A percentile compares a stretch with the other conserved stretches of the same genome.
Conservation (phyloP, 2,113 vertebrate species). For the Mesitornis unicolor region DNA sequence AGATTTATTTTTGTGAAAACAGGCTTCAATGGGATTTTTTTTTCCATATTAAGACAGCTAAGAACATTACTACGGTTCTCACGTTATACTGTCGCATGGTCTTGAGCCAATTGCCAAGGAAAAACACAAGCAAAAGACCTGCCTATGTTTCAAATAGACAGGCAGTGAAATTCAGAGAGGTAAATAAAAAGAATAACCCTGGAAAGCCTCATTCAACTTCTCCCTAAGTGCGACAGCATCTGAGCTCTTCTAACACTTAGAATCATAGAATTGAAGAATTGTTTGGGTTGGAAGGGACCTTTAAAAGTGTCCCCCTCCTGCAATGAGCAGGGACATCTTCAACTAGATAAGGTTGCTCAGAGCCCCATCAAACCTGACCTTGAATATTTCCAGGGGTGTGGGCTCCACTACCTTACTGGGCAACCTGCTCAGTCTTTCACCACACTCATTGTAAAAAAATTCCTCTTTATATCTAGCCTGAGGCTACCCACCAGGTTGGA, state of each 20-base stretch:
- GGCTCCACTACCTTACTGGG: too few relatives aligned
- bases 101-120: not conserved
- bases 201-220: not conserved
- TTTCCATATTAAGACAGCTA: not conserved
- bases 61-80: not conserved
- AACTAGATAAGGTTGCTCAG: too few relatives aligned
- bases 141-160: not conserved
- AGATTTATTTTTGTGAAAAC: constrained; percentile 15
- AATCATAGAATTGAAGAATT: not conserved
- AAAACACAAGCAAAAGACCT: not conserved
- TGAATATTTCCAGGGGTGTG: too few relatives aligned
- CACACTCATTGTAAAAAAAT: too few relatives aligned
- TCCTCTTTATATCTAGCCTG: too few relatives aligned
- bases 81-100: not conserved
- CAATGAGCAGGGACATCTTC: too few relatives aligned
- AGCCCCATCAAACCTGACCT: too few relatives aligned
- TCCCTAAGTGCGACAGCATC: not conserved
- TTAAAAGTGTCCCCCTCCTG: too few relatives aligned
- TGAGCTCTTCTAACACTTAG: not conserved
- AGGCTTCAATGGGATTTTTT: not conserved
- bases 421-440: too few relatives aligned
- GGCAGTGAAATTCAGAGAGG: not conserved
- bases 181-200: not conserved
- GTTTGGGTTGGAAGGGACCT: too few relatives aligned
- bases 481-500: not conserved